phyloP scores from a whole-genome alignment of 2,113 vertebrate species.

The Gavia stellata region DNA sequence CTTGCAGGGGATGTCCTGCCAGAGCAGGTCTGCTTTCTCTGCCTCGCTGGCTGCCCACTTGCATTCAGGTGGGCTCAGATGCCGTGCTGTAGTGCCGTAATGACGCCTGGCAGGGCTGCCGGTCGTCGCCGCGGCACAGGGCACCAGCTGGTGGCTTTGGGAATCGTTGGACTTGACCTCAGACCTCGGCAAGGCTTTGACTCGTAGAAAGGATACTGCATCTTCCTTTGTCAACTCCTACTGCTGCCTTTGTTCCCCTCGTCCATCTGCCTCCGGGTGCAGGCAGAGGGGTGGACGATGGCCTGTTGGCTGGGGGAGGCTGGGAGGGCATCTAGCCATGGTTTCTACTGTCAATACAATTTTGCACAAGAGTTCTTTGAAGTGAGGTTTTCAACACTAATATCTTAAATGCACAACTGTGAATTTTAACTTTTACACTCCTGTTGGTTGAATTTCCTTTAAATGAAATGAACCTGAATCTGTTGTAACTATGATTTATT shows the following conservation, averaged over 20 bases:
- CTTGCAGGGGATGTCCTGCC: not conserved
- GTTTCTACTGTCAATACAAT: constrained; percentile 54
- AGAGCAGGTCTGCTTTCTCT: not conserved
- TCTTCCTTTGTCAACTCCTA: constrained; percentile 8
- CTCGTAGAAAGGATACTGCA: constrained; percentile 42
- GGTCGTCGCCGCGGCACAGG: accelerated
- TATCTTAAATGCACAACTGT: constrained; percentile 66
- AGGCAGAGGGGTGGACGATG: not conserved
- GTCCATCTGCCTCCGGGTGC: not conserved
- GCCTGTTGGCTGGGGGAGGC: not conserved
- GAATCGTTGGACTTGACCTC: constrained; percentile 11
- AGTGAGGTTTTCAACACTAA: constrained; percentile 59
- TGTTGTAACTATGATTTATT: constrained; percentile 46
- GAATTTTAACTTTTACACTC: constrained; percentile 66
- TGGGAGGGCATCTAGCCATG: constrained; percentile 18
- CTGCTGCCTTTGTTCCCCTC: not conserved
- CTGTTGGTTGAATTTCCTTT: constrained; percentile 60
- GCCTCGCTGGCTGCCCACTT: not conserved
- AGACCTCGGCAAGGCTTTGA: constrained; percentile 42
- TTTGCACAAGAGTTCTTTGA: constrained; percentile 65
- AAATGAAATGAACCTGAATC: constrained; percentile 46
- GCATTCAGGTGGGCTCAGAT: not conserved
- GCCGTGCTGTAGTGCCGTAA: accelerated
- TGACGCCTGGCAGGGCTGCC: not conserved
- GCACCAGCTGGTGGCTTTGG: constrained; percentile 13